Conservation (phyloP, 2,113 vertebrate species). For the Callipepla californica region DNA sequence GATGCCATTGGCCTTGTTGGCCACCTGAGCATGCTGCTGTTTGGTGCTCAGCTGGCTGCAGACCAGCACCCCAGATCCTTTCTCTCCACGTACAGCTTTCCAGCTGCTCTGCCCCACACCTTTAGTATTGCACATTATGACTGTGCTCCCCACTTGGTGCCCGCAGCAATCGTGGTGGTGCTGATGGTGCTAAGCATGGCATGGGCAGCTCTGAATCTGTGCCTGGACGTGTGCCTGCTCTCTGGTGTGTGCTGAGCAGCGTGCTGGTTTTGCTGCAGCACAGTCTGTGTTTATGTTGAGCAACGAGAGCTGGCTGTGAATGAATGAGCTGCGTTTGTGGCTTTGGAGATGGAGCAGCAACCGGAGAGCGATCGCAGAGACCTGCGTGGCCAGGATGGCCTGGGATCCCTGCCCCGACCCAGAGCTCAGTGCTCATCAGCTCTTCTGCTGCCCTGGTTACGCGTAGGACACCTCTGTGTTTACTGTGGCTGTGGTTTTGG, state of each 20-base stretch:
- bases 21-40: background rate
- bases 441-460: fast-evolving
- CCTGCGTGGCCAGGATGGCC: background rate
- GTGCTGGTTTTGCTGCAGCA: background rate
- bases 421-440: fast-evolving
- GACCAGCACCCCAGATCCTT: background rate
- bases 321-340: background rate
- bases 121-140: background rate
- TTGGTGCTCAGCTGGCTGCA: background rate
- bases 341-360: background rate
- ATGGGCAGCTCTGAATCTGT: background rate
- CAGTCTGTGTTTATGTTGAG: background rate
- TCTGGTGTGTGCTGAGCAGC: background rate
- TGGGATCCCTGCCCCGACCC: background rate
- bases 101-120: background rate
- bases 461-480: fast-evolving
- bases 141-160: background rate
- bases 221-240: background rate
- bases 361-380: background rate
- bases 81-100: too few species aligned
- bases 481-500: background rate
- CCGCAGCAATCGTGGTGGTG: background rate
- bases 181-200: background rate
- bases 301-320: background rate
- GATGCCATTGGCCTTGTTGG: background rate